Evolutionary conservation across 1,140 invertebrate genomes (phyloP).

Genomic region (Batillaria attramentaria): DNA sequence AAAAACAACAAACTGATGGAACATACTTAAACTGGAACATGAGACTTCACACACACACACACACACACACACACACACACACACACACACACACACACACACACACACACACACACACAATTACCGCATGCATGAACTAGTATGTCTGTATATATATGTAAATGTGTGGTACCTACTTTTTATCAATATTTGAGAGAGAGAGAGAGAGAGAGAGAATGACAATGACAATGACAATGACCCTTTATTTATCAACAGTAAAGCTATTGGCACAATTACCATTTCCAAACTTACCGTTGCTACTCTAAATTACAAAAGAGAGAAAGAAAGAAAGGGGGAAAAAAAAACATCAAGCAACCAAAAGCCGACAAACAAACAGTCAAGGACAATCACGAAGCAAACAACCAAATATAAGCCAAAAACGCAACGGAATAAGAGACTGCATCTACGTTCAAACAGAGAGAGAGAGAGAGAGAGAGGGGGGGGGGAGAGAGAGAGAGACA

Average conservation of each 20-base stretch:
- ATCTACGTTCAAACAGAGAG: no score
- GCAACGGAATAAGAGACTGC: no score
- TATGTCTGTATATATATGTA: background rate
- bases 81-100: slow-evolving; percentile 10
- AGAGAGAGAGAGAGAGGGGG: no score
- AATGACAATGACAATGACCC: background rate
- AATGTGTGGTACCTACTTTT: background rate
- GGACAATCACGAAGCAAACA: no score
- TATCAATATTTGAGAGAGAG: background rate
- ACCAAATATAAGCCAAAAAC: no score
- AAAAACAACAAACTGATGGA: no score
- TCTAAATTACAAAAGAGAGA: no score
- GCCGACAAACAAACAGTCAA: no score
- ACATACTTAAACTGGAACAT: background rate
- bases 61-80: slow-evolving; percentile 6
- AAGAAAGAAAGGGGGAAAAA: no score
- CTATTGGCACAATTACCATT: background rate
- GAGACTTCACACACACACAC: background rate
- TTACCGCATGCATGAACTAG: background rate
- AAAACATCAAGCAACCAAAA: no score
- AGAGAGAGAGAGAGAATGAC: background rate
- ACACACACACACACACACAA: background rate
- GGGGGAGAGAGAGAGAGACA: no score
- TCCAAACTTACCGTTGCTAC: no score
- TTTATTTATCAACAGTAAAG: background rate